Base-by-base conservation (phyloP, 2,797 vertebrate genomes). In the Xerus rutilus region DNA sequence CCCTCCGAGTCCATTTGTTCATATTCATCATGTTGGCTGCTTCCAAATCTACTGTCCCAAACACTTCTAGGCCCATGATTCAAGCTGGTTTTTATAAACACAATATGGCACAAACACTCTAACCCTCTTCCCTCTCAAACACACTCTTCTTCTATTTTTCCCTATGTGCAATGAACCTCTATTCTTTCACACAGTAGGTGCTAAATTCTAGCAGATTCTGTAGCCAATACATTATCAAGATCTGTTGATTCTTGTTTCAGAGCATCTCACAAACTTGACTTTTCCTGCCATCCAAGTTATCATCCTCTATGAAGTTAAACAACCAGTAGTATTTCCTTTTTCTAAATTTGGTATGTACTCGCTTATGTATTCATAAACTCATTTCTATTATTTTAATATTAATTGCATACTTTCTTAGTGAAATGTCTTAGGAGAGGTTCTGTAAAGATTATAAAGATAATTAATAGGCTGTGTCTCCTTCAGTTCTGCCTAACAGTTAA, bases 401-500 rank as follows among this genome's bases (percentile, higher is more conserved):
- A 69, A 62, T 32, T 89, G 35, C 3, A 4, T 11, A 79, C 21
- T 81, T 83, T 59, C 20, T 39, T 52, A 49, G 28, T 79, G 43
- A 88, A 92, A 77, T 72, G 28, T 64, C 72, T 89, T 65, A 49
- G 52, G 12, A 9, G n/a, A 70, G 35, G 7, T 81, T 25, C 49
- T 78, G 1, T 70, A 77, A 95, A 54, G 13, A 87, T 84, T 64
- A 81, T 57, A 78, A 93, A 91, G 49, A 86, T 72, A 83, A 88
- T 81, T 57, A 90, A 88, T 43, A 85, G 8, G 49, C 23, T 15
- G 45, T n/a, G 4, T 15, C 3, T 32, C 5, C 30, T 74, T 93
- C 76, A 76, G 54, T 86, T 86, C 52, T 64, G 30, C 43, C 59
- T 89, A 17, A 23, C 8, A 54, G 25, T 91, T 94, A 62, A 69